Evolutionary conservation across 2,113 vertebrate genomes (phyloP), one percentile per base, ranked within the genome.

Genomic region (Scomber scombrus): DNA sequence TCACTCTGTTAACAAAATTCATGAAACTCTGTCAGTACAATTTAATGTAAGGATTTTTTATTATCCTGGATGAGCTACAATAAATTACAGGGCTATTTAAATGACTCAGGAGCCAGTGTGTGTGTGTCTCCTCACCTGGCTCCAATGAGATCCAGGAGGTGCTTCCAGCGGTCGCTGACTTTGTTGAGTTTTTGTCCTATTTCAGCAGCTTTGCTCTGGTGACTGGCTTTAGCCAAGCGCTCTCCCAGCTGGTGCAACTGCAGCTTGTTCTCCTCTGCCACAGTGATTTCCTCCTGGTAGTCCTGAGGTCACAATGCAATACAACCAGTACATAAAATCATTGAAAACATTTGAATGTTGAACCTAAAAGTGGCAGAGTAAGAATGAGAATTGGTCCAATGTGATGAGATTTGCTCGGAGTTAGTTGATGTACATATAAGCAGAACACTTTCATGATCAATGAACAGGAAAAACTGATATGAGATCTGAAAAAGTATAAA

Each of bases 121-220:
- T 51, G 43, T 66, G 2, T 26, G 13, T 70, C 14, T 45, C 26
- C 71, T 94, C 91, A 99, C 98, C 98, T 96, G 80, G 98, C 97
- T 79, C 96, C 96, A 2, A 97, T 97, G 68, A 99, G 97, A 75
- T 99, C 97, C 75, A 98, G 94, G 5, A 99, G 97, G 87, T 99
- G 97, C 77, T 98, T 97, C 98, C 98, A 99, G 58, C 97, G 97
- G 83, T 99, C 97, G 3, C 92, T 95, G 76, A 98, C 95, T 88
- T 97, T 99, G 71, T 92, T 75, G 5, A 98, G 97, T 81, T 99
- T 99, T 86, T 97, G 96, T 46, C 98, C 95, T 1, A 99, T 99
- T 85, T 99, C 98, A 0, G 92, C 93, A 0, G 97, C 98, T 90
- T 98, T 99, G 91, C 92, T 97, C 40, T 97, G 96, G 10, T 97